phyloP scores from a whole-genome alignment of 1,140 invertebrate species.

The Drosophila aff. region DNA sequence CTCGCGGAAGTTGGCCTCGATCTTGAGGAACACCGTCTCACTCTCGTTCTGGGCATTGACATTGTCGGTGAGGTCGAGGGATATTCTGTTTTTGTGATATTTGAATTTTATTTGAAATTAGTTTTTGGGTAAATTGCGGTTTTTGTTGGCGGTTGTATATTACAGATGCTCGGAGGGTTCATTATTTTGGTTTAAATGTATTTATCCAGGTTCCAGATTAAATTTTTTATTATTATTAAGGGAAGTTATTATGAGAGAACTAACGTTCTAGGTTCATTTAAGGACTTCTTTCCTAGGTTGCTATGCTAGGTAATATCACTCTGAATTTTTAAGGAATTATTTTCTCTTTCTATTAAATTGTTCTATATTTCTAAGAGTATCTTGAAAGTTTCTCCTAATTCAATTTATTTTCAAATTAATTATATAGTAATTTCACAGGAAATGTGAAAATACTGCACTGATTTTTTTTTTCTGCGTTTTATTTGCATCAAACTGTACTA shows the following conservation, averaged over 20 bases:
- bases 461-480: neutral
- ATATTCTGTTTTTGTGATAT: conserved; percentile 60
- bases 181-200: neutral
- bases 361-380: neutral
- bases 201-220: neutral
- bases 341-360: no score
- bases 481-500: neutral
- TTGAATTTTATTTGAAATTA: neutral
- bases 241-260: no score
- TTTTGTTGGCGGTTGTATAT: neutral
- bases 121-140: no score
- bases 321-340: no score
- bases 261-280: neutral
- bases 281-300: no score
- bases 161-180: neutral
- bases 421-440: neutral
- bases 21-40: conserved; percentile 81
- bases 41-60: conserved; percentile 77
- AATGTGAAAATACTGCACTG: no score
- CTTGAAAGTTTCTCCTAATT: neutral
- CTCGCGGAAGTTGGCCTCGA: conserved; percentile 82
- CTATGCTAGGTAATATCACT: no score
- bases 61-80: conserved; percentile 78
- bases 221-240: neutral
- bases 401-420: neutral